Base-by-base conservation (phyloP, 2,113 vertebrate genomes). In the Tragelaphus strepsiceros region DNA sequence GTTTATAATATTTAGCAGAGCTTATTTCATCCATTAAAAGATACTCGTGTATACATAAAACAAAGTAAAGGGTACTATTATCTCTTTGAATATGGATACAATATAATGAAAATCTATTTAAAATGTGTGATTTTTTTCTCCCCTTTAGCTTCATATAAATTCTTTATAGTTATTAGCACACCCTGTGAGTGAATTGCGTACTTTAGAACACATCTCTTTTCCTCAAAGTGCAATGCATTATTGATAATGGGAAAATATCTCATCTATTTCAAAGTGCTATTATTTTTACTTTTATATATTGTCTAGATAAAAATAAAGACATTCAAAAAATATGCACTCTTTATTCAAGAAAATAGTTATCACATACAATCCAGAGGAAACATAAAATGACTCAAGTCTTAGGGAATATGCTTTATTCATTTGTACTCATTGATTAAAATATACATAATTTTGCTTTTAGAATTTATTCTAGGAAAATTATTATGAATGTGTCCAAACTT, bases 401-500 rank as follows among this genome's bases (percentile, higher is more conserved):
- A 32, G 64, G 28, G 4, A 51, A 6, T 19, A 90, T 74, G 56
- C 3, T 94, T 91, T 35, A 96, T 15, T 51, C 4, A 46, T 58
- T 83, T 91, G 15, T 58, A 53, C 58, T 96, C 64, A 91, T 11
- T 89, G 24, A 77, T 91, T 96, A 93, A 95, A 94, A 95, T 62
- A 93, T 26, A 4, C 1, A 53, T 82, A 71, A 61, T 86, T 87
- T 19, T 71, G 35, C 61, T 91, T 95, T 54, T 77, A 83, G 94
- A 93, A 84, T 95, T 92, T 94, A 94, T 71, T 94, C 62, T 89
- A 96, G 93, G 30, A 16, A 90, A 93, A 90, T 92, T 74, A 85
- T 89, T 56, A 81, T 59, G 10, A 54, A 51, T 84, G 19, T 91
- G 2, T 9, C 26, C 26, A 82, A 56, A 88, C 28, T 51, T 51